A percentile compares a stretch with the other conserved stretches of the same genome.
These are phyloP conservation scores for Trisateles emortualis DNA, from an alignment of 2,888 invertebrate genomes.

Conservation along the genomic window DNA sequence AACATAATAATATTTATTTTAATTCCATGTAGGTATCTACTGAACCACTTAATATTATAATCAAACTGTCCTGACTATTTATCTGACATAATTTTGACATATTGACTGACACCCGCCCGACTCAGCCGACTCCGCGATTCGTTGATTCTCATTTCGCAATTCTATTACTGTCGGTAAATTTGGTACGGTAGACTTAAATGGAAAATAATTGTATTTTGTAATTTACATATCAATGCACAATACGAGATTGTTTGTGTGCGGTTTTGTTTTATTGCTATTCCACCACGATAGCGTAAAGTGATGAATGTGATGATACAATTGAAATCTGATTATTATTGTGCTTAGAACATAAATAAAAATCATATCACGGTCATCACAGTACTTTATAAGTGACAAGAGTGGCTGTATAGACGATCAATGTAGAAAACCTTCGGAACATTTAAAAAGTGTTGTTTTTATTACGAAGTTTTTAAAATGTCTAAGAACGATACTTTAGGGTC, in stretches of 20 bases:
- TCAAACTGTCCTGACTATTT: not conserved
- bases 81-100: not conserved
- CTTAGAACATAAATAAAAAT: not conserved
- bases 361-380: constrained; percentile 13
- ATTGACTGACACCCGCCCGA: too few relatives aligned
- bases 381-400: constrained; percentile 30
- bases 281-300: not conserved
- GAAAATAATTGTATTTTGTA: too few relatives aligned
- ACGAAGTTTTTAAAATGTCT: constrained; percentile 50
- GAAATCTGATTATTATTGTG: constrained; percentile 4
- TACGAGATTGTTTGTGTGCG: not conserved
- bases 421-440: constrained; percentile 9
- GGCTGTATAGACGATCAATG: constrained; percentile 8
- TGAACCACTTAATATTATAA: too few relatives aligned
- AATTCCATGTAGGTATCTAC: too few relatives aligned
- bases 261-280: not conserved
- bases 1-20: too few relatives aligned
- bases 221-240: not conserved
- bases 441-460: constrained; percentile 4
- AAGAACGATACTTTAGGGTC: constrained; percentile 57
- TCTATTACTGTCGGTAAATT: too few relatives aligned
- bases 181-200: not conserved
- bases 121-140: too few relatives aligned
- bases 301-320: constrained; percentile 20
- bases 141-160: too few relatives aligned